These are phyloP conservation scores for Sarcophaga bullata DNA, from an alignment of 1,140 invertebrate species.

Conservation along the genomic window DNA sequence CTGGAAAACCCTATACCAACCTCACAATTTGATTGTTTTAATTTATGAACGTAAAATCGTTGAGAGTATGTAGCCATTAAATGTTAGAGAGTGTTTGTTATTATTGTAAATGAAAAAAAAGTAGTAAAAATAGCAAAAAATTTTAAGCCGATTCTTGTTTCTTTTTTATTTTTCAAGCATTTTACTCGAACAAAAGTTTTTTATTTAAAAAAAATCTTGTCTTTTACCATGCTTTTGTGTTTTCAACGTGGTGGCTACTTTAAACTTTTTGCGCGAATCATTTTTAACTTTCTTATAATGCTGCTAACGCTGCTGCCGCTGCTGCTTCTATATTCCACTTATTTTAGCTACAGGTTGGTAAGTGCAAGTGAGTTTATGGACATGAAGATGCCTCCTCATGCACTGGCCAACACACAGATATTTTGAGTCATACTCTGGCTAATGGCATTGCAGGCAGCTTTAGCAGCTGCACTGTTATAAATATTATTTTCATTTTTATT, in stretches of 20 bases:
- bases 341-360: not conserved
- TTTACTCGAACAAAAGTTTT: not conserved
- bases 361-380: conserved; percentile 23
- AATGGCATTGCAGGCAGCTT: not conserved
- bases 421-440: not conserved
- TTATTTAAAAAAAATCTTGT: no score
- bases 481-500: not conserved
- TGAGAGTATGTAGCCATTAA: not conserved
- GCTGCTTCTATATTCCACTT: not conserved
- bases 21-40: not conserved
- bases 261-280: conserved; percentile 1
- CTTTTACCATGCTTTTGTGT: not conserved
- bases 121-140: not conserved
- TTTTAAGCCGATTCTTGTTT: not conserved
- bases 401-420: not conserved
- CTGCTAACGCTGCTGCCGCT: no score
- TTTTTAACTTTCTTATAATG: not conserved
- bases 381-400: not conserved
- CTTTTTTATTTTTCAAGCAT: not conserved
- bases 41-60: not conserved
- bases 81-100: not conserved
- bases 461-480: not conserved
- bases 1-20: not conserved
- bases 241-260: conserved; percentile 18
- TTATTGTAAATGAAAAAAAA: not conserved